A percentile compares a stretch with the other conserved stretches of the same genome.
Conservation (phyloP, 2,888 invertebrate species). For the Ochropleura plecta region DNA sequence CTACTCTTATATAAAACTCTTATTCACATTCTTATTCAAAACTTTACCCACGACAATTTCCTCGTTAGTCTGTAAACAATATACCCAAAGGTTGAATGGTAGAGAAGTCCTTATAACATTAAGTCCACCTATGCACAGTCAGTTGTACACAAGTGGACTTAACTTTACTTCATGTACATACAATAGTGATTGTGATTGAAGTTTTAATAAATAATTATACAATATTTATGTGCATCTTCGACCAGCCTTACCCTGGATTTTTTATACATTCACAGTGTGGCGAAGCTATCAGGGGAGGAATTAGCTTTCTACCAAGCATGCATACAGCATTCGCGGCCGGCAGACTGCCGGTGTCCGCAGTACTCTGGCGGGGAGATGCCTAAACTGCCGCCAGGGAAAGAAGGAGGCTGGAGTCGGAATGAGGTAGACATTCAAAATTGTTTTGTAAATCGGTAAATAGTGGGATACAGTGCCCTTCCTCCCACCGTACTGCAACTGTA, state of each 20-base stretch:
- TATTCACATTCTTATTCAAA: no score
- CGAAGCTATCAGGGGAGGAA: conserved; percentile 83
- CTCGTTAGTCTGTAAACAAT: no score
- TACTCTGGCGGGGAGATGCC: conserved; percentile 81
- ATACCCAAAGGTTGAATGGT: no score
- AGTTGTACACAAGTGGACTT: no score
- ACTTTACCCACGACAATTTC: no score
- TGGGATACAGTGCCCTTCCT: neutral
- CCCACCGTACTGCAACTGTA: neutral
- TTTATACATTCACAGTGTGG: conserved; percentile 67
- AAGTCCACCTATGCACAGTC: no score
- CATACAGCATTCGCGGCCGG: conserved; percentile 83
- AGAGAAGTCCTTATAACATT: no score
- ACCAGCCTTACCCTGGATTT: conserved; percentile 44
- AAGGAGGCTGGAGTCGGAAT: conserved; percentile 85
- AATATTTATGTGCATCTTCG: neutral
- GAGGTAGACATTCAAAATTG: conserved; percentile 73
- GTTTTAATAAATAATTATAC: no score
- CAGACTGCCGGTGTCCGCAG: conserved; percentile 86
- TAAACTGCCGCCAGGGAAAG: conserved; percentile 81
- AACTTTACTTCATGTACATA: no score
- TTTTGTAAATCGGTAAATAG: neutral
- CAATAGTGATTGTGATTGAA: no score
- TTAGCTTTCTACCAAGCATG: conserved; percentile 86
- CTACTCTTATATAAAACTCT: no score